Percentiles rank a stretch among this genome's conserved stretches.
Conservation (phyloP, 2,888 invertebrate genomes). For the Diarsia mendica region DNA sequence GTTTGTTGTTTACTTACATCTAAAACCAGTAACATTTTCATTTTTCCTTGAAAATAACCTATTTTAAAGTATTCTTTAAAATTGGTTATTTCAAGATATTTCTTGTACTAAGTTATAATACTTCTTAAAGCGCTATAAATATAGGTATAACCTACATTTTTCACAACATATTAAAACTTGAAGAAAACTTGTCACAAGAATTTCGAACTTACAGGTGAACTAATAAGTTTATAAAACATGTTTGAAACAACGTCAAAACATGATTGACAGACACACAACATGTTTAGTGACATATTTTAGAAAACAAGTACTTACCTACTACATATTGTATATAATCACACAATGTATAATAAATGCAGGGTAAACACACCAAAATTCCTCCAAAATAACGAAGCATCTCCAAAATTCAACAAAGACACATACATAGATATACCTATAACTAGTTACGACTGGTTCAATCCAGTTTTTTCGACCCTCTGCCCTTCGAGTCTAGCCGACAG, state of each 20-base stretch:
- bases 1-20: background rate
- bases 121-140: too few species aligned
- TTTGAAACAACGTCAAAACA: background rate
- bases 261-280: background rate
- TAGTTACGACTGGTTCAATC: constrained; percentile 71
- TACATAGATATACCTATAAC: constrained; percentile 33
- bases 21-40: too few species aligned
- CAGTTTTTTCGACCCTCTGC: constrained; percentile 85
- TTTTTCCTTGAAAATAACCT: too few species aligned
- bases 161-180: background rate
- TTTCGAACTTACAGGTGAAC: background rate
- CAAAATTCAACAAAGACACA: constrained; percentile 8
- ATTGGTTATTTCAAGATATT: too few species aligned
- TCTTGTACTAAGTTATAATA: too few species aligned
- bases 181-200: background rate
- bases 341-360: too few species aligned
- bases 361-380: background rate
- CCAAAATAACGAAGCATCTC: background rate
- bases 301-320: too few species aligned
- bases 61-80: too few species aligned
- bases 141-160: too few species aligned
- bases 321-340: too few species aligned
- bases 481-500: constrained; percentile 86
- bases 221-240: background rate
- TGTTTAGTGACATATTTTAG: background rate